Evolutionary conservation across 2,888 invertebrate species (phyloP).

Genomic region (Pimpla rufipes): DNA sequence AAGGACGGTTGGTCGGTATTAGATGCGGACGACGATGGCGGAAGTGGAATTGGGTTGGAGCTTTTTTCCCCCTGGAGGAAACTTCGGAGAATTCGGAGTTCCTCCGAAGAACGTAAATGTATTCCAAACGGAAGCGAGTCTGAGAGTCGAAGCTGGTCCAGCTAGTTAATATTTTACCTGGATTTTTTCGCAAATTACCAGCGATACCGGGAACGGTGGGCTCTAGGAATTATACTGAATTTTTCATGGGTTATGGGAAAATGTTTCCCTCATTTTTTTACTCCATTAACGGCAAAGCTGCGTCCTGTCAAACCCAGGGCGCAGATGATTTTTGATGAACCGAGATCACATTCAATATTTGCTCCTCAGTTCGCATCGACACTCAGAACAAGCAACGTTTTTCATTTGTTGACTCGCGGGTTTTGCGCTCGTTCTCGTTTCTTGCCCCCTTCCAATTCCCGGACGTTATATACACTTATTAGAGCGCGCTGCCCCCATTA

Average conservation of each 20-base stretch:
- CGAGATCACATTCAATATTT: background rate
- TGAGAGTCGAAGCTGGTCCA: background rate
- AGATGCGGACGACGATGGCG: background rate
- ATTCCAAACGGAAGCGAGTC: no score
- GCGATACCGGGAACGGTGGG: background rate
- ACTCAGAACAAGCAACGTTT: no score
- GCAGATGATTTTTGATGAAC: background rate
- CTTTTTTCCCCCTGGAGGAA: background rate
- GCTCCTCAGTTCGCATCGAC: no score
- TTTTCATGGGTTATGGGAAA: conserved; percentile 4
- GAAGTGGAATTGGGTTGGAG: background rate
- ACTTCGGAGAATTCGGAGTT: background rate
- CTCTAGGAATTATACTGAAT: background rate
- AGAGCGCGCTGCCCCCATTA: no score
- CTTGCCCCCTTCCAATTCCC: no score
- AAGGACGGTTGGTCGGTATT: background rate
- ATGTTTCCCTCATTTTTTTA: background rate
- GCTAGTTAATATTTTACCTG: background rate
- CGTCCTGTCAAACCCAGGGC: background rate
- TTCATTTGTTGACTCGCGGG: no score
- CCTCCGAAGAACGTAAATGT: background rate
- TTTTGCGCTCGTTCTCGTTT: no score
- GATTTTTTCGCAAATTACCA: conserved; percentile 6
- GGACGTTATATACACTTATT: no score
- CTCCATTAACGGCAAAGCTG: background rate